phyloP scores from a whole-genome alignment of 2,797 vertebrate genomes.

The Notamacropus eugenii region DNA sequence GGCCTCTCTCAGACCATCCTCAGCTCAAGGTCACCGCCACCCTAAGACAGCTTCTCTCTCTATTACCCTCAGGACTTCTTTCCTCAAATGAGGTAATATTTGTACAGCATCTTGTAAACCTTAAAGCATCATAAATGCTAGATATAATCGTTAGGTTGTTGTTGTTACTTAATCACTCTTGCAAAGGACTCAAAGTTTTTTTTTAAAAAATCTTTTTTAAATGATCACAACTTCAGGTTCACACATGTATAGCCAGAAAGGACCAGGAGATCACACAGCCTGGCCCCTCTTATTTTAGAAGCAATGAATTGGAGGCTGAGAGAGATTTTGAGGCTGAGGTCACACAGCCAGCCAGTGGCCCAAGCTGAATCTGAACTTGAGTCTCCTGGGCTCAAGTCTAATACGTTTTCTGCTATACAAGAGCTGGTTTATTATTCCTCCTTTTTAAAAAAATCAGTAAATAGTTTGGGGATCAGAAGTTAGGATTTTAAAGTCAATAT shows the following conservation, averaged over 20 bases:
- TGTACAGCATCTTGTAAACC: neutral
- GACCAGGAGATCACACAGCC: too few species aligned
- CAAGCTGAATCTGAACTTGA: neutral
- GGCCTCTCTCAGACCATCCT: too few species aligned
- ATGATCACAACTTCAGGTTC: too few species aligned
- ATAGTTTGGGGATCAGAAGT: slow-evolving; percentile 84
- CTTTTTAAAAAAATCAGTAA: slow-evolving; percentile 78
- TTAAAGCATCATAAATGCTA: neutral
- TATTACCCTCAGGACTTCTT: neutral
- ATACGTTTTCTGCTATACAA: neutral
- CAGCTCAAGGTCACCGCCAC: too few species aligned
- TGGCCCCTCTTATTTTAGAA: neutral
- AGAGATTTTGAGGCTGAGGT: neutral
- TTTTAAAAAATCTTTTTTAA: too few species aligned
- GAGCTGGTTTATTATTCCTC: neutral
- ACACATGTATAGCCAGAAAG: too few species aligned
- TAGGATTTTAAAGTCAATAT: slow-evolving; percentile 85
- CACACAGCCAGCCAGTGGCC: neutral
- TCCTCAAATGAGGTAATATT: neutral
- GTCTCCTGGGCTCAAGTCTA: neutral
- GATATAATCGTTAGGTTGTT: neutral
- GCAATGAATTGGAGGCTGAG: neutral
- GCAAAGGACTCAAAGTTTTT: neutral
- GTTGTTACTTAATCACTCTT: neutral
- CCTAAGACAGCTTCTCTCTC: too few species aligned